Percentiles rank a stretch among this genome's conserved stretches.
phyloP scores from a whole-genome alignment of 2,113 vertebrate species.

The Butorides virescens region DNA sequence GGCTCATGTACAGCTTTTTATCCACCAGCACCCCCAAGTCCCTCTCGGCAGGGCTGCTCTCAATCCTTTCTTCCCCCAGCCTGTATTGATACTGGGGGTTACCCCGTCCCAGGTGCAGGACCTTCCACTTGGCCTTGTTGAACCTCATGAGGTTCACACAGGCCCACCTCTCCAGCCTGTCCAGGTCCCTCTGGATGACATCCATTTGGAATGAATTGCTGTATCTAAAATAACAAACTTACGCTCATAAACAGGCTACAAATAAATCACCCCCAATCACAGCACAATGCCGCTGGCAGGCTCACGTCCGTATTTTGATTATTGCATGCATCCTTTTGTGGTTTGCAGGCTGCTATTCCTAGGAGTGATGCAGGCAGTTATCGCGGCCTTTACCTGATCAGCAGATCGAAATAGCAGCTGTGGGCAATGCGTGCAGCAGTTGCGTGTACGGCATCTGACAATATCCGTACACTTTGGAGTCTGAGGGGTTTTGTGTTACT shows the following conservation, averaged over 20 bases:
- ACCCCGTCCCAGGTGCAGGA: too few relatives aligned
- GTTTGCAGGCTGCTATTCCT: background rate
- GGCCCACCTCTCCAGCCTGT: too few relatives aligned
- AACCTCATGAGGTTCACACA: too few relatives aligned
- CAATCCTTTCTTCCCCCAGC: too few relatives aligned
- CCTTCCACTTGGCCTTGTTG: too few relatives aligned
- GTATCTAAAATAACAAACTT: background rate
- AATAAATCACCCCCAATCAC: background rate
- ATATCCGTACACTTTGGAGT: rapidly evolving
- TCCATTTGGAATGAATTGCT: background rate
- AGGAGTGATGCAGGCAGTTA: background rate
- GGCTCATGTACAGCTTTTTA: too few relatives aligned
- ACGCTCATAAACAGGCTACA: background rate
- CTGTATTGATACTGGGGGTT: too few relatives aligned
- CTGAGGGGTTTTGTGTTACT: background rate
- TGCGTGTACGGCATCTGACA: rapidly evolving
- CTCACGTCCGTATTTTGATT: background rate
- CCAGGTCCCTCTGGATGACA: too few relatives aligned
- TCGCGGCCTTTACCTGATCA: background rate
- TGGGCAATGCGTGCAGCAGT: background rate
- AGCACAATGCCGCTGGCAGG: background rate
- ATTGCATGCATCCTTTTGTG: background rate
- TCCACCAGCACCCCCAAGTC: too few relatives aligned
- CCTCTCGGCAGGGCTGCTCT: too few relatives aligned
- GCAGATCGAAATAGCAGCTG: background rate